Base-by-base conservation (phyloP, 2,113 vertebrate species). In the Gallinago paraguaiae region DNA sequence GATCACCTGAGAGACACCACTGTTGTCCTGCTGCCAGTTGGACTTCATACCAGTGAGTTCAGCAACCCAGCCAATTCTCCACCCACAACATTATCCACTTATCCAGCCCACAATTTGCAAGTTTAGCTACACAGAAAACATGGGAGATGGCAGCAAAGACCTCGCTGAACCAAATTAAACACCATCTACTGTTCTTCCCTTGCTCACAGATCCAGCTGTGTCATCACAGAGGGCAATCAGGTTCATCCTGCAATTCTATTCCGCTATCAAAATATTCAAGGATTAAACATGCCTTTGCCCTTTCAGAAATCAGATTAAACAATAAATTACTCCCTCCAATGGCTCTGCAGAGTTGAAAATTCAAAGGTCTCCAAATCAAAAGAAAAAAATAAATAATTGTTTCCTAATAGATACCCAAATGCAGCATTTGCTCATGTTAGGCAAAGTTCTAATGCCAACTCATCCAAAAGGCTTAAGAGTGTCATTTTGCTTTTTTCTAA, bases 301-400 rank as follows among this genome's bases (percentile, higher is more conserved):
- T 78, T 65, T 59, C 19, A 78, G 39, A 89, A 85, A 76, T 4
- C 45, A 76, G 18, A n/a, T 80, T 86, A 45, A 93, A 82, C 6
- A 43, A 83, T 22, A 90, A 85, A 53, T 54, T 0, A 64, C 13
- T 83, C 24, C 8, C 7, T 72, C 45, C 41, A 60, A 87, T 16
- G 13, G 10, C 53, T 64, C 45, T 64, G 20, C 14, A 60, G 35
- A 64, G 11, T 3, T 28, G 11, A 84, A 76, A 82, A 82, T 37
- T 39, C 65, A 79, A 76, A 87, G 51, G 23, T 35, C 8, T 11
- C 6, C n/a, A 57, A 54, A 56, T 6, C 3, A 70, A 48, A 77
- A 3, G 0, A 0, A 24, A 28, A 25, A 18, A 56, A 20, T 20
- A 5, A 6, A 46, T 20, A 46, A 46, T 20, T 20, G 46, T 25